A percentile compares a stretch with the other conserved stretches of the same genome.
Evolutionary conservation across 2,888 invertebrate species (phyloP).

Genomic region (Dryobotodes eremita): DNA sequence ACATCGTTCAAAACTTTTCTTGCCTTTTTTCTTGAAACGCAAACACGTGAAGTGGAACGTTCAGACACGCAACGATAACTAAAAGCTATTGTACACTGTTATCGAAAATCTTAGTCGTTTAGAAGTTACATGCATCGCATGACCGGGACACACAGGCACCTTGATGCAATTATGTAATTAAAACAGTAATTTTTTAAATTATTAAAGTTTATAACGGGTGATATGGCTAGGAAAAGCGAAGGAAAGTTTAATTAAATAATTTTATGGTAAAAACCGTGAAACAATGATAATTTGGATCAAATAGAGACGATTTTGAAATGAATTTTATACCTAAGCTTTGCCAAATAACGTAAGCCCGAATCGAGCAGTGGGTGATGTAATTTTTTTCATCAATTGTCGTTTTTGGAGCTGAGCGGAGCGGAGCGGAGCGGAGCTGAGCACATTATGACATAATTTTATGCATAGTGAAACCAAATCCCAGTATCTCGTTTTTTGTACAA

Average conservation of each 20-base stretch:
- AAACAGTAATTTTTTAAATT: constrained; percentile 20
- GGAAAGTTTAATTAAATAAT: neutral
- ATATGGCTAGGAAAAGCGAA: constrained; percentile 2
- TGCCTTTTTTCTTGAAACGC: constrained; percentile 35
- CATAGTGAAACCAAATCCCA: too few species aligned
- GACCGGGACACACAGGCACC: constrained; percentile 35
- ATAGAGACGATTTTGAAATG: too few species aligned
- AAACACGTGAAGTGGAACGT: constrained; percentile 54
- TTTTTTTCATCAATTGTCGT: too few species aligned
- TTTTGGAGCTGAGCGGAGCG: too few species aligned
- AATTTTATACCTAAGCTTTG: too few species aligned
- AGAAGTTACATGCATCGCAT: constrained; percentile 58
- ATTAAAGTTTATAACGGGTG: constrained; percentile 4
- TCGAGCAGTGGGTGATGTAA: too few species aligned
- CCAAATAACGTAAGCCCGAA: too few species aligned
- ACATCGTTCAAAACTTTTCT: constrained; percentile 43
- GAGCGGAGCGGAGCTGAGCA: too few species aligned
- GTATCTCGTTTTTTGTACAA: too few species aligned
- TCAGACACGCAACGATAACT: constrained; percentile 57
- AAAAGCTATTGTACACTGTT: constrained; percentile 41
- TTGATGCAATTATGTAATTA: constrained; percentile 46
- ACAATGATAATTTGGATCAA: too few species aligned
- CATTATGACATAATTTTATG: too few species aligned
- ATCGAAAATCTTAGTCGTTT: constrained; percentile 56
- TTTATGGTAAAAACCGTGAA: neutral